Conservation (phyloP, 2,797 vertebrate genomes). For the Alauda arvensis region DNA sequence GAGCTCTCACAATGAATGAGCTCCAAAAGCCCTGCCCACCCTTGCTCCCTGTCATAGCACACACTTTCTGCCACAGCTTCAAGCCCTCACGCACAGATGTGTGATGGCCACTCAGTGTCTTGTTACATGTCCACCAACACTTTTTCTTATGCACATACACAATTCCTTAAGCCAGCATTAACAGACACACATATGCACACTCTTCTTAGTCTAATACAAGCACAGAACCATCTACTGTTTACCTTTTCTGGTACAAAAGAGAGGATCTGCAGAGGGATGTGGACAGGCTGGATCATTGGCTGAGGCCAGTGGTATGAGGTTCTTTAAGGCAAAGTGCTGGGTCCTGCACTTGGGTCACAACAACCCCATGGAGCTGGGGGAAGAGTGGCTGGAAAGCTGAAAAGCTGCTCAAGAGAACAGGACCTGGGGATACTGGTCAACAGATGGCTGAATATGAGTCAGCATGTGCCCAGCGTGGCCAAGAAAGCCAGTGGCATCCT, state of each 20-base stretch:
- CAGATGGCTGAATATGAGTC: background rate
- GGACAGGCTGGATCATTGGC: background rate
- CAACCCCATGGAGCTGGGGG: background rate
- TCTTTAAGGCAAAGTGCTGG: background rate
- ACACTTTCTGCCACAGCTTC: accelerated
- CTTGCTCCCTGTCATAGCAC: accelerated
- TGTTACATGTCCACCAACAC: background rate
- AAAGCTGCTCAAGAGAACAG: background rate
- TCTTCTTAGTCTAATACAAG: background rate
- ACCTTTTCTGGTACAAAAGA: background rate
- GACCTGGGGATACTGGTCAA: background rate
- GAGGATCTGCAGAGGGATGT: background rate
- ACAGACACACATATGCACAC: background rate
- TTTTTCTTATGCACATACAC: background rate
- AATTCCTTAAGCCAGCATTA: background rate
- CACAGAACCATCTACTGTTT: background rate
- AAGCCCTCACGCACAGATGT: accelerated
- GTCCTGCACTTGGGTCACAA: background rate
- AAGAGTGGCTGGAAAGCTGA: background rate
- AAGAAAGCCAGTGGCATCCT: background rate
- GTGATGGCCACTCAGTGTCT: accelerated
- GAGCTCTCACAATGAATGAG: accelerated
- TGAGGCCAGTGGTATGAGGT: background rate
- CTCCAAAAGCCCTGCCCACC: background rate
- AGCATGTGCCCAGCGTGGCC: background rate